A percentile compares a stretch with the other conserved stretches of the same genome.
These are phyloP conservation scores for Sphenodon punctatus DNA, from an alignment of 2,797 vertebrate genomes.

Conservation along the genomic window DNA sequence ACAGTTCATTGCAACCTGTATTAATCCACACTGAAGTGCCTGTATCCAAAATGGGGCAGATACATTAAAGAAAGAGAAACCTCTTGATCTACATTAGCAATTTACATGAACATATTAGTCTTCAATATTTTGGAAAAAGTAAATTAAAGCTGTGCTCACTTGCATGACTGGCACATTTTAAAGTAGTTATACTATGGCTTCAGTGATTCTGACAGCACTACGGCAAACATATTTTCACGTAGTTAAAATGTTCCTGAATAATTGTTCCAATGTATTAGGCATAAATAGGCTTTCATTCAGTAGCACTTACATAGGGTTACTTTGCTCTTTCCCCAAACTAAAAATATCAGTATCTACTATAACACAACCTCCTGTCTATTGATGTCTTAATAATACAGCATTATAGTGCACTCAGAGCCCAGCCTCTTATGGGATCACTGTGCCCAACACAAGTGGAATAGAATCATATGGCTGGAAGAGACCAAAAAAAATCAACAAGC, in stretches of 20 bases:
- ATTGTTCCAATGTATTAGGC: constrained; percentile 5
- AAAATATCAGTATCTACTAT: constrained; percentile 13
- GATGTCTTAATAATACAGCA: background rate
- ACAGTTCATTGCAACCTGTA: no score
- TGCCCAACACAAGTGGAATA: background rate
- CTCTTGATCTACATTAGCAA: no score
- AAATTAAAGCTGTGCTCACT: constrained; percentile 22
- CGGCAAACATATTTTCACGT: constrained; percentile 23
- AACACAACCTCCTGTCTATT: background rate
- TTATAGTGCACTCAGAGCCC: background rate
- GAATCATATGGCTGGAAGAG: background rate
- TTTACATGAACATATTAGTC: no score
- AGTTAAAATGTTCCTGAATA: constrained; percentile 26
- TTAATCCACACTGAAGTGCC: constrained; percentile 35
- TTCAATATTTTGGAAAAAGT: no score
- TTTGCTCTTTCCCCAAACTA: constrained; percentile 30
- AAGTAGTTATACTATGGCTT: background rate
- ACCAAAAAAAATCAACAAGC: fast-evolving
- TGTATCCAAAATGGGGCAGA: constrained; percentile 7
- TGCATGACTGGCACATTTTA: constrained; percentile 17
- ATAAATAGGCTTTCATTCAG: constrained; percentile 29
- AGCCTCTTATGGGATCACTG: background rate
- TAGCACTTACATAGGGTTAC: background rate
- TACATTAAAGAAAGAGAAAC: constrained; percentile 3
- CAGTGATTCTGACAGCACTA: constrained; percentile 23